Percentiles rank a stretch among this genome's conserved stretches.
These are phyloP conservation scores for Trypoxylon attenuatum DNA, from an alignment of 2,888 invertebrate genomes.

Conservation along the genomic window DNA sequence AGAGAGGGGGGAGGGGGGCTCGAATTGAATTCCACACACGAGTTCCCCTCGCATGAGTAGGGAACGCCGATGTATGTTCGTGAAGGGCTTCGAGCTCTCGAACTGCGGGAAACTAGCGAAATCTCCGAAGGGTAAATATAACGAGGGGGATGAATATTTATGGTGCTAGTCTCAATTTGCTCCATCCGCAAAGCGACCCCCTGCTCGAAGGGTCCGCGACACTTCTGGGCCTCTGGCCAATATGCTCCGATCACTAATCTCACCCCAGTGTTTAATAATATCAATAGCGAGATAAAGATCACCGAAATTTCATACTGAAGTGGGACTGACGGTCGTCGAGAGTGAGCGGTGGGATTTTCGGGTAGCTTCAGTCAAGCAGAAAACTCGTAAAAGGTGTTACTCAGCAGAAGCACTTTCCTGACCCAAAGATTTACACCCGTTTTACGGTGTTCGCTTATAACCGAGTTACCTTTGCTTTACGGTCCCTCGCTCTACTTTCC, in stretches of 20 bases:
- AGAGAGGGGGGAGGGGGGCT: constrained; percentile 10
- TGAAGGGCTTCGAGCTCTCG: constrained; percentile 32
- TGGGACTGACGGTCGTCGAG: background rate
- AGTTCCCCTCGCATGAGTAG: constrained; percentile 17
- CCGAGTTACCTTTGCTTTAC: constrained; percentile 46
- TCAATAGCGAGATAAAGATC: constrained; percentile 1
- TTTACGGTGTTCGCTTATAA: constrained; percentile 46
- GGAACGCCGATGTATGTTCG: constrained; percentile 23
- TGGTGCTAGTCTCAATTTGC: constrained; percentile 45
- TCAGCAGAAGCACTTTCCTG: too few species aligned
- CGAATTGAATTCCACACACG: constrained; percentile 33
- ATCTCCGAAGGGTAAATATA: constrained; percentile 56
- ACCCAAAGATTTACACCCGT: constrained; percentile 44
- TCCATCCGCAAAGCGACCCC: constrained; percentile 11
- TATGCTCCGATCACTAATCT: background rate
- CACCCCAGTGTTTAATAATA: background rate
- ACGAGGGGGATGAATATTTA: constrained; percentile 62
- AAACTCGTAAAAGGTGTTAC: too few species aligned
- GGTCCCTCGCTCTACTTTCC: constrained; percentile 22
- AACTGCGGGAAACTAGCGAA: constrained; percentile 41
- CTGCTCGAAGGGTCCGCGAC: background rate
- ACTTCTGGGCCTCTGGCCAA: background rate
- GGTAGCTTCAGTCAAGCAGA: too few species aligned
- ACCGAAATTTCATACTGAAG: constrained; percentile 31
- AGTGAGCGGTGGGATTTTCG: too few species aligned